Evolutionary conservation across 1,140 invertebrate species (phyloP).

Genomic region (Sipha flava): DNA sequence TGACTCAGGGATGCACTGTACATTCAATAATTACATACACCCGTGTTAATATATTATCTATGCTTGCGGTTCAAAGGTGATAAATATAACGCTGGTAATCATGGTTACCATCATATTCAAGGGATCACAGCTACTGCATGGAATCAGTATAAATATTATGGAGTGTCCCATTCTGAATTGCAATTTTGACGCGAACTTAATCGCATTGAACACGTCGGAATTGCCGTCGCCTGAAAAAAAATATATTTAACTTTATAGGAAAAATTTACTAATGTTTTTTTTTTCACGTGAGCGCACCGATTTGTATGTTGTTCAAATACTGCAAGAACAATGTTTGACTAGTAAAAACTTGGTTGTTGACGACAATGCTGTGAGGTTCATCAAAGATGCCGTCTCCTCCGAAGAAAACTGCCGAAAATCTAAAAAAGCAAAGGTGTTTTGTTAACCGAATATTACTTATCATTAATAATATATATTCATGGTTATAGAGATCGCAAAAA

Average conservation of each 20-base stretch:
- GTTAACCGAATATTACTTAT: too few relatives aligned
- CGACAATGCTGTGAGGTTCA: constrained; percentile 57
- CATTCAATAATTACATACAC: too few relatives aligned
- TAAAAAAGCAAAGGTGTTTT: constrained; percentile 37
- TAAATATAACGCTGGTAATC: too few relatives aligned
- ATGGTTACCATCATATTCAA: constrained; percentile 55
- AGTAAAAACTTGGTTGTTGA: constrained; percentile 59
- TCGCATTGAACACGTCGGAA: constrained; percentile 63
- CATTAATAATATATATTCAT: too few relatives aligned
- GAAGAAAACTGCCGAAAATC: constrained; percentile 71
- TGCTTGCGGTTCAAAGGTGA: too few relatives aligned
- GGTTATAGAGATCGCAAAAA: too few relatives aligned
- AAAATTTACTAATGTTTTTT: neutral
- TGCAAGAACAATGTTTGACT: constrained; percentile 39
- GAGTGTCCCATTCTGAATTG: constrained; percentile 75
- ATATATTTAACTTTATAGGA: neutral
- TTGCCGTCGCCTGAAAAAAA: constrained; percentile 48
- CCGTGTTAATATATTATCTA: too few relatives aligned
- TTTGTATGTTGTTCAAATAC: constrained; percentile 54
- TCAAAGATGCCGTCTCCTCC: constrained; percentile 65
- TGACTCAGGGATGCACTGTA: too few relatives aligned
- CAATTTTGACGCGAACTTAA: constrained; percentile 63
- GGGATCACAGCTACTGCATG: constrained; percentile 65
- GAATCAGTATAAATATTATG: constrained; percentile 72
- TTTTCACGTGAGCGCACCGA: constrained; percentile 46